Evolutionary conservation across 2,797 vertebrate species (phyloP), one percentile per base, ranked within the genome.

Genomic region (Cirrhinus mrigala): DNA sequence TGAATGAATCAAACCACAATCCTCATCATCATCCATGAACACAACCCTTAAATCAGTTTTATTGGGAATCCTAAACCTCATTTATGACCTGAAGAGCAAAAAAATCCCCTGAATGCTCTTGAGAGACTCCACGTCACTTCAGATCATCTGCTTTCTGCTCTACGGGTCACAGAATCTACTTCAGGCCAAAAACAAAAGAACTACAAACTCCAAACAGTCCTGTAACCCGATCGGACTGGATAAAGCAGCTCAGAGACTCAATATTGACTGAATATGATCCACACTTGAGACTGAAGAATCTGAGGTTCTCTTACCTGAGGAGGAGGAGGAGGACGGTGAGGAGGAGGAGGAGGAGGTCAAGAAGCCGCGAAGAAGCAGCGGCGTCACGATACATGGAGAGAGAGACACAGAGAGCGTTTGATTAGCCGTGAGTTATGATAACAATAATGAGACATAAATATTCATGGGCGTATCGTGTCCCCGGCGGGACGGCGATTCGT

Each of bases 381-480:
- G 33, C 75, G n/a, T 62, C 24, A 80, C 5, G 37, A 89, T 54
- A 77, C 48, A 77, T 18, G 86, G 54, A 84, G 44, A 83, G 86
- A 88, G 73, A 88, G 33, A 91, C 48, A 50, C 85, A 84, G 46
- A 68, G 79, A 84, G 85, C 82, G 78, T 88, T 88, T 88, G 81
- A 86, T 90, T 90, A 89, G 87, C 74, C 16, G 81, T 77, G 88
- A 88, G 86, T 73, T 85, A 89, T 87, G 89, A 83, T 69, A 81
- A 86, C 88, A 85, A 88, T 85, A 88, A 90, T 85, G 78, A 85
- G 81, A 89, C 24, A 79, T 75, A 70, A 84, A 88, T 89, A 89
- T 90, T 87, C 62, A 88, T 89, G 75, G 44, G 52, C 9, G 64
- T 82, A 22, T 75, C 1, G 11, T n/a, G 40, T 50, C 64, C 74